Evolutionary conservation across 2,888 invertebrate species (phyloP).

Genomic region (Theodoxus fluviatilis): DNA sequence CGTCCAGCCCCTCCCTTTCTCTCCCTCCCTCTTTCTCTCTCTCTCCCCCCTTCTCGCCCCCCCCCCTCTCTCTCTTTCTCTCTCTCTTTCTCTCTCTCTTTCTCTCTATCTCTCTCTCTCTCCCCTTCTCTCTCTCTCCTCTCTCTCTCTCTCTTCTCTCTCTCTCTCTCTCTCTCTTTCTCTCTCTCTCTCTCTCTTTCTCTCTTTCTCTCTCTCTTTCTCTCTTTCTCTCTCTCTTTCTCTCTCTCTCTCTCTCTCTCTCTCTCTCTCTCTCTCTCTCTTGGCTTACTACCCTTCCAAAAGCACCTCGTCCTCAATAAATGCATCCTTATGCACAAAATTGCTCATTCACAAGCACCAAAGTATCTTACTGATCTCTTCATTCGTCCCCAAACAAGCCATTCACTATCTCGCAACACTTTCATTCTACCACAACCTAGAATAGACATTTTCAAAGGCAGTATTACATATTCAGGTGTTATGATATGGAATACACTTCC

Average conservation of each 20-base stretch:
- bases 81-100: not conserved
- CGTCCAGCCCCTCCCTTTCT: not conserved
- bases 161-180: not conserved
- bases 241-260: not conserved
- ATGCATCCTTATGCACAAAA: too few species aligned
- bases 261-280: not conserved
- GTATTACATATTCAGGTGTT: too few species aligned
- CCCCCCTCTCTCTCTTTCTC: not conserved
- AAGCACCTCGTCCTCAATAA: too few species aligned
- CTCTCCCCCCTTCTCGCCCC: not conserved
- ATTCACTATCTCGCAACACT: too few species aligned
- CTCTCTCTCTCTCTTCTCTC: not conserved
- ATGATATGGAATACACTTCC: too few species aligned
- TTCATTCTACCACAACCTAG: too few species aligned
- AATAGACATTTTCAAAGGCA: too few species aligned
- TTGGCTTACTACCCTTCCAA: too few species aligned
- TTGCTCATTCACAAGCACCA: too few species aligned
- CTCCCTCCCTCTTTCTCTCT: constrained; percentile 1
- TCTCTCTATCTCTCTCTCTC: not conserved
- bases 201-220: constrained; percentile 21
- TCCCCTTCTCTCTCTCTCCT: not conserved
- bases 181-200: constrained; percentile 16
- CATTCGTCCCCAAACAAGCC: too few species aligned
- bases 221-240: not conserved
- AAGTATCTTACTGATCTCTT: too few species aligned